Conservation (phyloP, 2,888 invertebrate species). For the Apodemia duryi region DNA sequence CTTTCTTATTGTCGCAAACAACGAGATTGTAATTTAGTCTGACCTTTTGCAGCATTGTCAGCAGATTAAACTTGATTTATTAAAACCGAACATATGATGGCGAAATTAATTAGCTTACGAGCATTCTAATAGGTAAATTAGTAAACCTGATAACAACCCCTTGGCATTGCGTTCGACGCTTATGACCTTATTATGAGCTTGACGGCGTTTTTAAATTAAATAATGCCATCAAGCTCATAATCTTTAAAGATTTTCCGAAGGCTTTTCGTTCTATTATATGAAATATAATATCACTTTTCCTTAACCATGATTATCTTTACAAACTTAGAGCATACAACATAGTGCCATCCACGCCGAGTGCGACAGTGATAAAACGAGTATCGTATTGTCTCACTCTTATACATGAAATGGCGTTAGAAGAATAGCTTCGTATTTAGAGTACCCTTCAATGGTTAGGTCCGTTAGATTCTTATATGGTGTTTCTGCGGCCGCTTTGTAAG, state of each 20-base stretch:
- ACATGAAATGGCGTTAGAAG: not conserved
- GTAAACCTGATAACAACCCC: too few species aligned
- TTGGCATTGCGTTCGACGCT: too few species aligned
- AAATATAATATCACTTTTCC: not conserved
- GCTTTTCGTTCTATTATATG: too few species aligned
- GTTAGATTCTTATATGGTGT: not conserved
- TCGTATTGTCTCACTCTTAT: not conserved
- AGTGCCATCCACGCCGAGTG: not conserved
- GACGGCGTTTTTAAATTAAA: too few species aligned
- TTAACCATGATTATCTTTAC: not conserved
- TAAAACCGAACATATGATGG: too few species aligned
- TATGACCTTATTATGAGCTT: too few species aligned
- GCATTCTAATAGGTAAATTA: too few species aligned
- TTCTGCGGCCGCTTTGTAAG: not conserved
- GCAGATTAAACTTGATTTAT: too few species aligned
- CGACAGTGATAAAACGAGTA: not conserved
- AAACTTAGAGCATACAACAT: not conserved
- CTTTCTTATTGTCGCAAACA: conserved; percentile 5
- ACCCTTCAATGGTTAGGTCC: not conserved
- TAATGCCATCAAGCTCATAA: too few species aligned
- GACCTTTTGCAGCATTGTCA: conserved; percentile 1
- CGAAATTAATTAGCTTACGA: too few species aligned
- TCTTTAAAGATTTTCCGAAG: too few species aligned
- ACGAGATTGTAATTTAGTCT: not conserved
- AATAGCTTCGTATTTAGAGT: not conserved